phyloP scores from a whole-genome alignment of 2,797 vertebrate genomes.

The Nannoperca obscura region DNA sequence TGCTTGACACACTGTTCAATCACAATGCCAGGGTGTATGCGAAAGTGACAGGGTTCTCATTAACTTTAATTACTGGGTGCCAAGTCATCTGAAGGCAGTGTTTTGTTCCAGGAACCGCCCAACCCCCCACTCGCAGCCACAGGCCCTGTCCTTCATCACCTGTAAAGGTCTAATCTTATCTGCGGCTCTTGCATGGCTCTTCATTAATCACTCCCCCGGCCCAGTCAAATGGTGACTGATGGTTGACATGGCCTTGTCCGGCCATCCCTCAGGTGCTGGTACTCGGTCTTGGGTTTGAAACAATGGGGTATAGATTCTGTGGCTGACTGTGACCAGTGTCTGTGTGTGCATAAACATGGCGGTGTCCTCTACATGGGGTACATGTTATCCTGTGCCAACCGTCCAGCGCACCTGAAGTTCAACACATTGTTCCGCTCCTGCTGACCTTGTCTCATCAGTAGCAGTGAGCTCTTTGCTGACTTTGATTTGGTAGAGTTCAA shows the following conservation, averaged over 20 bases:
- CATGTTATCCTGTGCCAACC: conserved; percentile 37
- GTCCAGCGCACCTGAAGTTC: conserved; percentile 28
- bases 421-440: conserved; percentile 24
- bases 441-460: conserved; percentile 39
- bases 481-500: conserved; percentile 32
- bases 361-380: conserved; percentile 15
- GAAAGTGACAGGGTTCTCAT: conserved; percentile 68
- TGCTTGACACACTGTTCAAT: conserved; percentile 54
- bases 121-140: conserved; percentile 27
- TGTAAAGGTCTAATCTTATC: conserved; percentile 84
- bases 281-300: conserved; percentile 28
- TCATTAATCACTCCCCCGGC: conserved; percentile 82
- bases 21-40: conserved; percentile 44
- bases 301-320: conserved; percentile 39
- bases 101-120: conserved; percentile 59
- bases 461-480: conserved; percentile 11
- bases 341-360: conserved; percentile 26
- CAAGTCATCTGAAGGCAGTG: conserved; percentile 64
- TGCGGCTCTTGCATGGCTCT: conserved; percentile 71
- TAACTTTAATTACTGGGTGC: conserved; percentile 73
- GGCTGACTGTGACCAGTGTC: conserved; percentile 18
- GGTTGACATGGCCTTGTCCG: conserved; percentile 75
- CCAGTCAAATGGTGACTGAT: conserved; percentile 80
- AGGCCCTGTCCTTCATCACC: conserved; percentile 78
- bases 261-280: conserved; percentile 60